A percentile compares a stretch with the other conserved stretches of the same genome.
These are phyloP conservation scores for Sussaba pulchella DNA, from an alignment of 2,888 invertebrate species.

Conservation along the genomic window DNA sequence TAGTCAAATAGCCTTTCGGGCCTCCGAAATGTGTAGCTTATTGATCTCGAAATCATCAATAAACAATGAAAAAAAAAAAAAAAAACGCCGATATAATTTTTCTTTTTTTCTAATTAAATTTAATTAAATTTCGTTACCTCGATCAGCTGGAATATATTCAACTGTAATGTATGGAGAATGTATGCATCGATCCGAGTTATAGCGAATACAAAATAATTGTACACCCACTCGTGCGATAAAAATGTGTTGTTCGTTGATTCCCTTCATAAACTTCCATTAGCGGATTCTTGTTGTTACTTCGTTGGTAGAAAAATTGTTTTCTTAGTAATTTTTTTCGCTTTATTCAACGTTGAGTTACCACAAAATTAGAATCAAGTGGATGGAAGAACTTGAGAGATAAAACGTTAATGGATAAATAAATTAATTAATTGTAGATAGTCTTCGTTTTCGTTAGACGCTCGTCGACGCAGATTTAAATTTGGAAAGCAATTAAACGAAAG, in stretches of 20 bases:
- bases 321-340: constrained; percentile 15
- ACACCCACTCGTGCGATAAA: constrained; percentile 52
- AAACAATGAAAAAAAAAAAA: constrained; percentile 34
- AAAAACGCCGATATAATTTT: constrained; percentile 15
- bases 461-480: not conserved
- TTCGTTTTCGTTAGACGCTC: constrained; percentile 1
- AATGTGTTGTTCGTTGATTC: constrained; percentile 46
- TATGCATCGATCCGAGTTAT: constrained; percentile 33
- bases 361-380: not conserved
- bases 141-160: constrained; percentile 49
- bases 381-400: too few relatives aligned
- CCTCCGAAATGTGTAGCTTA: constrained; percentile 36
- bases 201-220: constrained; percentile 61
- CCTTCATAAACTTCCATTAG: constrained; percentile 36
- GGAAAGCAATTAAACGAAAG: constrained; percentile 1
- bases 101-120: constrained; percentile 28
- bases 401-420: too few relatives aligned
- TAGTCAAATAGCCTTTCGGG: constrained; percentile 19
- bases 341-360: constrained; percentile 19
- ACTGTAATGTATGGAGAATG: constrained; percentile 30
- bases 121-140: constrained; percentile 48
- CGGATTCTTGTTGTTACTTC: constrained; percentile 24
- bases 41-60: constrained; percentile 49
- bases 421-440: constrained; percentile 9
- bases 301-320: constrained; percentile 22